phyloP scores from a whole-genome alignment of 2,888 invertebrate species.

The Sphaerophoria rueppellii region DNA sequence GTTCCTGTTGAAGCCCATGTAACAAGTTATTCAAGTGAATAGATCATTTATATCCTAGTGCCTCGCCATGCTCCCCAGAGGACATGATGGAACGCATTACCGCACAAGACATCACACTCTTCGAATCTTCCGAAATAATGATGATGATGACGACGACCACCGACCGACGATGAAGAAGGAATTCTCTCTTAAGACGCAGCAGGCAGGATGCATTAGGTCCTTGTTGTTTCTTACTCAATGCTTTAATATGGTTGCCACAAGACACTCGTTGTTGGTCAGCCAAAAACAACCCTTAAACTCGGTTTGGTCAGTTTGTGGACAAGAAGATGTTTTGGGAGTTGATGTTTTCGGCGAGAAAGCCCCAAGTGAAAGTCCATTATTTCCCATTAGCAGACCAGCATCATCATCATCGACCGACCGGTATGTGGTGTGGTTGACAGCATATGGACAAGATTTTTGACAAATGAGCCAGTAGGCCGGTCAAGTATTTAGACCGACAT shows the following conservation, averaged over 20 bases:
- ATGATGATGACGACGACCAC: slow-evolving; percentile 3
- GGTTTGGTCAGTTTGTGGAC: slow-evolving; percentile 40
- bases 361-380: slow-evolving; percentile 74
- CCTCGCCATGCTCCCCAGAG: slow-evolving; percentile 66
- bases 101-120: slow-evolving; percentile 41
- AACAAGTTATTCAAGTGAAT: slow-evolving; percentile 73
- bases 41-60: slow-evolving; percentile 71
- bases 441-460: slow-evolving; percentile 73
- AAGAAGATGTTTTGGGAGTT: not conserved
- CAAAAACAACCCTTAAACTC: slow-evolving; percentile 68
- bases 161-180: slow-evolving; percentile 10
- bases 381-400: slow-evolving; percentile 73
- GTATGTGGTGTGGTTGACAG: slow-evolving; percentile 74
- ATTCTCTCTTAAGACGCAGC: slow-evolving; percentile 55
- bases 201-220: slow-evolving; percentile 63
- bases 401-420: not conserved
- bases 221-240: not conserved
- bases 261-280: slow-evolving; percentile 65
- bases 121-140: slow-evolving; percentile 18
- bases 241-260: slow-evolving; percentile 53
- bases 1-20: slow-evolving; percentile 68
- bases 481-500: slow-evolving; percentile 73
- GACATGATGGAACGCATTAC: slow-evolving; percentile 70
- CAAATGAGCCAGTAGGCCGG: slow-evolving; percentile 72
- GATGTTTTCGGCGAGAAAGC: slow-evolving; percentile 42